Conservation (phyloP, 1,140 invertebrate species). For the Colletes gigas region DNA sequence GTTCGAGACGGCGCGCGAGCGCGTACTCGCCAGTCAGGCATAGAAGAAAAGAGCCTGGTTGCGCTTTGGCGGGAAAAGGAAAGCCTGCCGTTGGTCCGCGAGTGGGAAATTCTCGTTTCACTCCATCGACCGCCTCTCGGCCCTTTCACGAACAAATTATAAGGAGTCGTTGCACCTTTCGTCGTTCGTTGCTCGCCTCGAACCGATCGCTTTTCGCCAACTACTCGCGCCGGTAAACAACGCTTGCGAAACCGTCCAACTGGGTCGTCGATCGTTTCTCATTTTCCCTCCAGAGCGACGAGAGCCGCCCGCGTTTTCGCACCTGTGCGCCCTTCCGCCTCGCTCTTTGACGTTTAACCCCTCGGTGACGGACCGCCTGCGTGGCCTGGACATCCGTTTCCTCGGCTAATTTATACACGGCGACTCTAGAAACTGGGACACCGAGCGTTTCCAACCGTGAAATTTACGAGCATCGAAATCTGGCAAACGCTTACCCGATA, state of each 20-base stretch:
- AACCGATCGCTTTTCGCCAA: not conserved
- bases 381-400: no score
- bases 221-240: slow-evolving; percentile 17
- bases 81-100: not conserved
- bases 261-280: not conserved
- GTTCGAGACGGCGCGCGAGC: not conserved
- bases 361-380: no score
- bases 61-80: slow-evolving; percentile 17
- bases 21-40: not conserved
- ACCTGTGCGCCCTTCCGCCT: no score
- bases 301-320: not conserved
- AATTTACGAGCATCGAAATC: no score
- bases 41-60: not conserved
- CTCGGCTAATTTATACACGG: no score
- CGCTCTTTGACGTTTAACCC: no score
- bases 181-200: slow-evolving; percentile 13
- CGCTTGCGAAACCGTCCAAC: not conserved
- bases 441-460: no score
- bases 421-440: no score
- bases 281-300: slow-evolving; percentile 5
- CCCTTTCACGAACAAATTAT: slow-evolving; percentile 46
- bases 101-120: slow-evolving; percentile 47
- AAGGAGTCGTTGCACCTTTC: slow-evolving; percentile 29
- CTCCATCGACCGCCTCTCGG: slow-evolving; percentile 23
- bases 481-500: no score